Base-by-base conservation (phyloP, 2,797 vertebrate genomes). In the Setipinna tenuifilis region DNA sequence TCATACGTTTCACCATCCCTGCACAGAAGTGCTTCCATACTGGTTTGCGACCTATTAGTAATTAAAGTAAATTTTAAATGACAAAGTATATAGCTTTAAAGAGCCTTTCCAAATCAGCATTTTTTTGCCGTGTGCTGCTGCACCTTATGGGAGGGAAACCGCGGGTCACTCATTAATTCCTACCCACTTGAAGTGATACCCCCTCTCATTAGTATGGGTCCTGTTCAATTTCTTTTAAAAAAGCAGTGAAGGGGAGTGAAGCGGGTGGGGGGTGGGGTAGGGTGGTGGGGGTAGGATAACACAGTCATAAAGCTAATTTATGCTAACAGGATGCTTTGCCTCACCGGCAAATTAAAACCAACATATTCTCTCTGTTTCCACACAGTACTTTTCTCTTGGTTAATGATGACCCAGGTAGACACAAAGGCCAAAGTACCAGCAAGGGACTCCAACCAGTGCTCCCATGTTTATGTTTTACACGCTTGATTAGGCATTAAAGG, bases 221-320 rank as follows among this genome's bases (percentile, higher is more conserved):
- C 86, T 90, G 88, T 88, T 65, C 89, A 84, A 84, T 59, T 19
- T 71, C 81, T 90, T 83, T 81, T 21, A 78, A 78, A 78, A 78
- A 78, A 78, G 35, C 65, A 78, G 9, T 54, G 0, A 7, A 54
- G 50, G 14, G 50, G 50, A 54, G 50, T 54, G 50, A 54, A 54
- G 50, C 9, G 4, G 61, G 21, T 1, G 62, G 10, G 62, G 62
- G 12, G 23, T 2, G 62, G 61, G 7, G 68, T 4, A 16, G 68
- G 16, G 68, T 75, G 12, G 46, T 48, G 46, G 50, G 28, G 31
- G 14, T 78, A 19, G 71, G 35, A 35, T 78, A 78, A 78, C 35
- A 35, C 6, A 78, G 71, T 31, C 71, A 78, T 44, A n/a, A 85
- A 82, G 84, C 84, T 88, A 85, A 90, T 90, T 90, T 88, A 50